Conservation (phyloP, 2,888 invertebrate genomes). For the Eupithecia inturbata region DNA sequence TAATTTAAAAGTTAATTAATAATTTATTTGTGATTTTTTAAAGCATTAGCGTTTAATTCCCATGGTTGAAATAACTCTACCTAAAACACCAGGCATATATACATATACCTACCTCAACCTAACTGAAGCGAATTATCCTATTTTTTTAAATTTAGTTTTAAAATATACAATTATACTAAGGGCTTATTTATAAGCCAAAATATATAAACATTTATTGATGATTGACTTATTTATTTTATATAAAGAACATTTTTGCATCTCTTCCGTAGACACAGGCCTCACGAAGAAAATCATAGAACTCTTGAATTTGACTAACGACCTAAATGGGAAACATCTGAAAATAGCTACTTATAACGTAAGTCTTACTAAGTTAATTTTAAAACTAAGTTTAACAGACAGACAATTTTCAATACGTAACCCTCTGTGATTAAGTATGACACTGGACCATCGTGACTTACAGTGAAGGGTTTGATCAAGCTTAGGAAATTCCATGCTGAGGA, state of each 20-base stretch:
- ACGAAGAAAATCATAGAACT: constrained; percentile 46
- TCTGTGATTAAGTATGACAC: no score
- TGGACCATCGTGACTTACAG: no score
- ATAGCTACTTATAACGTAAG: constrained; percentile 76
- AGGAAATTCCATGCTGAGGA: no score
- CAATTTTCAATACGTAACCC: no score
- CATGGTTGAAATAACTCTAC: not conserved
- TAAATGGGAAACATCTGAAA: constrained; percentile 74
- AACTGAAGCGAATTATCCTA: not conserved
- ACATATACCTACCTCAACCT: no score
- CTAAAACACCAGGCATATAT: not conserved
- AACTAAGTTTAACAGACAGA: no score
- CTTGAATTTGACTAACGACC: constrained; percentile 52
- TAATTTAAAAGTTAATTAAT: not conserved
- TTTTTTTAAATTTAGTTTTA: not conserved
- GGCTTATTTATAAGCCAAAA: not conserved
- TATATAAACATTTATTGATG: no score
- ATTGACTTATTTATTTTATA: no score
- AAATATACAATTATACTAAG: not conserved
- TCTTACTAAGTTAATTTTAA: no score
- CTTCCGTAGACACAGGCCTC: constrained; percentile 50
- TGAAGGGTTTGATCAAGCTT: no score
- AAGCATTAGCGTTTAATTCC: not conserved
- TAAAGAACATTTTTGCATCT: not conserved
- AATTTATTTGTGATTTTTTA: not conserved